Evolutionary conservation across 2,113 vertebrate species (phyloP).

Genomic region (Odontesthes bonariensis): DNA sequence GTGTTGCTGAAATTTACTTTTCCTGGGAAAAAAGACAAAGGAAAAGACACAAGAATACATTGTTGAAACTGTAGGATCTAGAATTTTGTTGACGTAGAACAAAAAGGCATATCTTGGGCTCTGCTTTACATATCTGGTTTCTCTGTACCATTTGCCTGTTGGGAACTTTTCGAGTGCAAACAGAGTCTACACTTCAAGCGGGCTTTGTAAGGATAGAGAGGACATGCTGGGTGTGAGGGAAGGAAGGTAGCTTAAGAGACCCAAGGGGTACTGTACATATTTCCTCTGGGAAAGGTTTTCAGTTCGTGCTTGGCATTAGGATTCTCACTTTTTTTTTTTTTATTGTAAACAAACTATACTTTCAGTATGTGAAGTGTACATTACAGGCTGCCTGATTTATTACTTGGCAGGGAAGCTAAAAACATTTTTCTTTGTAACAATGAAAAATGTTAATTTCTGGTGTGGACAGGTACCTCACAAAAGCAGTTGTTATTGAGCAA

Average conservation of each 20-base stretch:
- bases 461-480: no score
- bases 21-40: no score
- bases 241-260: neutral
- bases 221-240: neutral
- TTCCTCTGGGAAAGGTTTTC: neutral
- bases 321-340: no score
- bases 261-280: neutral
- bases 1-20: no score
- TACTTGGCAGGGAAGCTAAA: no score
- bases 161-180: neutral
- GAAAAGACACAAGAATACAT: neutral
- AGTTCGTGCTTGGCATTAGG: neutral
- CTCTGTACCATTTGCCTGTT: neutral
- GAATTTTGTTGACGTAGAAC: neutral
- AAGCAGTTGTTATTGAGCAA: no score
- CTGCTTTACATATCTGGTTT: neutral
- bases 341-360: neutral
- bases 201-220: neutral
- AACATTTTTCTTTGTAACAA: no score
- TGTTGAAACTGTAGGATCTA: neutral
- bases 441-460: no score
- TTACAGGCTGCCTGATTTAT: neutral
- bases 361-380: neutral
- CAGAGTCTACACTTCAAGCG: neutral
- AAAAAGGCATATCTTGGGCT: neutral